These are phyloP conservation scores for Paguma larvata DNA, from an alignment of 2,797 vertebrate genomes.

Conservation along the genomic window DNA sequence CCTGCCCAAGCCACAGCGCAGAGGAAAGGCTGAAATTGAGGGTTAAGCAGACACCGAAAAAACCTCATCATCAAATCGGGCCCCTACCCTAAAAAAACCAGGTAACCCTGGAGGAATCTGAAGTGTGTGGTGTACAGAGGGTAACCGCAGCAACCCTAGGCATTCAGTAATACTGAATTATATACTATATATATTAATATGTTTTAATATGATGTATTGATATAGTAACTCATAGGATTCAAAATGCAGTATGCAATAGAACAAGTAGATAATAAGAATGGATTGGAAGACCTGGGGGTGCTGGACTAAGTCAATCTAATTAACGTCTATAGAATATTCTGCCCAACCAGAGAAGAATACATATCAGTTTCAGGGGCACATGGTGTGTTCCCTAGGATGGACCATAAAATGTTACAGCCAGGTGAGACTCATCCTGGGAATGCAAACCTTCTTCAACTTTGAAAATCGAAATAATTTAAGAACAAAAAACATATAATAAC, in stretches of 20 bases:
- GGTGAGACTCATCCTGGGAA: background rate
- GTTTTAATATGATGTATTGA: no score
- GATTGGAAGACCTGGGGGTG: background rate
- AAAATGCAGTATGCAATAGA: background rate
- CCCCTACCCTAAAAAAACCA: background rate
- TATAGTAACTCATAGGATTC: no score
- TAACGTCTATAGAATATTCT: background rate
- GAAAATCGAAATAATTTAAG: slow-evolving; percentile 8
- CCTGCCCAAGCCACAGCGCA: background rate
- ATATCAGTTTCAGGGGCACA: background rate
- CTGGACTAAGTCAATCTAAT: background rate
- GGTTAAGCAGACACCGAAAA: background rate
- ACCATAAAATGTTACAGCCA: background rate
- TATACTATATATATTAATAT: no score
- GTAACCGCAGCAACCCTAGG: background rate
- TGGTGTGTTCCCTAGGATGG: background rate
- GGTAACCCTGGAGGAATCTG: background rate
- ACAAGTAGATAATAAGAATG: background rate
- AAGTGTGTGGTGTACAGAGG: background rate
- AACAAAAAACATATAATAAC: background rate
- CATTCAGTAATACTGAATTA: background rate
- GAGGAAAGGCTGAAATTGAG: background rate
- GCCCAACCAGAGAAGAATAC: background rate
- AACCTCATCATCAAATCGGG: background rate
- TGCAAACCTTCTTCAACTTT: background rate